phyloP scores from a whole-genome alignment of 1,140 invertebrate genomes.

The Anastrepha ludens region DNA sequence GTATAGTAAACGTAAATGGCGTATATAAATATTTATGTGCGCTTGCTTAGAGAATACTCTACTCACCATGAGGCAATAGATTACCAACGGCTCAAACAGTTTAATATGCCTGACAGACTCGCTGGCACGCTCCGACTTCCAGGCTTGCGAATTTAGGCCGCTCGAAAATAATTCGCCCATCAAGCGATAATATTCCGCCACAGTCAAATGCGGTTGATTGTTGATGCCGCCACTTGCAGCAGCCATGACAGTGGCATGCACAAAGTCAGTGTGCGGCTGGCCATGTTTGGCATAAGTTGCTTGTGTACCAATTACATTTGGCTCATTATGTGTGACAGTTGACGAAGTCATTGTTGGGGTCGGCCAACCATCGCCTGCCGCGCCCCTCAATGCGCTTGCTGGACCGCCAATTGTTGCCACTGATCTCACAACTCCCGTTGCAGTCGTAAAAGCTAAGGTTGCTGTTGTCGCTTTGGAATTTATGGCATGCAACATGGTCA shows the following conservation, averaged over 20 bases:
- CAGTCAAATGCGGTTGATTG: conserved; percentile 14
- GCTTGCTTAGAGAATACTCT: neutral
- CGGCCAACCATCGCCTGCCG: neutral
- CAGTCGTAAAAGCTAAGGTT: conserved; percentile 10
- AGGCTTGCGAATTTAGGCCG: conserved; percentile 62
- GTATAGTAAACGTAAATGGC: too few species aligned
- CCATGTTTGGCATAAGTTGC: conserved; percentile 15
- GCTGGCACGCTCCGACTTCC: conserved; percentile 60
- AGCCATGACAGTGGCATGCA: neutral
- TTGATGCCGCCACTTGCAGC: neutral
- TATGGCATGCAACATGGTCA: conserved; percentile 54
- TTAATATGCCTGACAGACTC: conserved; percentile 78
- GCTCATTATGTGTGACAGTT: conserved; percentile 55
- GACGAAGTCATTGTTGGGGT: conserved; percentile 55
- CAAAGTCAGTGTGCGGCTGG: conserved; percentile 2
- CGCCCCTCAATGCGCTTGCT: neutral
- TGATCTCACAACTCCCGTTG: neutral
- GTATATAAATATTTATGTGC: too few species aligned
- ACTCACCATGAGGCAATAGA: conserved; percentile 83
- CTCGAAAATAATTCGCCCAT: conserved; percentile 68
- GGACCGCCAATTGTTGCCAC: conserved; percentile 9
- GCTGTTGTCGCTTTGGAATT: conserved; percentile 54
- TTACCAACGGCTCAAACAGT: conserved; percentile 92
- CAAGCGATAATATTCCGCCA: conserved; percentile 55
- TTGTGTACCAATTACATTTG: conserved; percentile 61